A percentile compares a stretch with the other conserved stretches of the same genome.
Evolutionary conservation across 2,888 invertebrate genomes (phyloP).

Genomic region (Lydus trimaculatus): DNA sequence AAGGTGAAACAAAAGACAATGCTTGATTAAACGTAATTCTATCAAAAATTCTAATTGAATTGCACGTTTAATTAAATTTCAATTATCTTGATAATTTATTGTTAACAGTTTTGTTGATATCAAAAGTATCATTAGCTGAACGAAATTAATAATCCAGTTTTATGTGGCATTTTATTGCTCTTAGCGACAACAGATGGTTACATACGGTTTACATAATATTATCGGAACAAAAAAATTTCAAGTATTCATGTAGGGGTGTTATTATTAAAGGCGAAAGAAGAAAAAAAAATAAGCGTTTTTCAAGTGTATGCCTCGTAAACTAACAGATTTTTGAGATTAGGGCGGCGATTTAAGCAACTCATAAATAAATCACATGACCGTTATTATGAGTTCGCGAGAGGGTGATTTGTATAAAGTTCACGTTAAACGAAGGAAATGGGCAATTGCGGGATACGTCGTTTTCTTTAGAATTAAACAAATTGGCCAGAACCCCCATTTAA

Average conservation of each 20-base stretch:
- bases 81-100: neutral
- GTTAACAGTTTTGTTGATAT: neutral
- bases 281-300: slow-evolving; percentile 32
- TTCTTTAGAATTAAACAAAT: slow-evolving; percentile 34
- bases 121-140: slow-evolving; percentile 24
- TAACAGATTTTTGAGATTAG: slow-evolving; percentile 46
- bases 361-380: slow-evolving; percentile 37
- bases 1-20: no score
- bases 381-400: slow-evolving; percentile 43
- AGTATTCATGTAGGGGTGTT: slow-evolving; percentile 33
- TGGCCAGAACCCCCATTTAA: slow-evolving; percentile 29
- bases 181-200: slow-evolving; percentile 41
- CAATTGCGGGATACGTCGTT: slow-evolving; percentile 44
- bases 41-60: neutral
- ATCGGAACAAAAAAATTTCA: slow-evolving; percentile 40
- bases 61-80: neutral
- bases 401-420: slow-evolving; percentile 53
- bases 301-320: slow-evolving; percentile 41
- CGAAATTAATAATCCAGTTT: slow-evolving; percentile 45
- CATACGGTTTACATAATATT: slow-evolving; percentile 40
- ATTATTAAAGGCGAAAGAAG: slow-evolving; percentile 31
- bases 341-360: slow-evolving; percentile 31
- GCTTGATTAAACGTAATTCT: no score
- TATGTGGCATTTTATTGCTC: slow-evolving; percentile 38
- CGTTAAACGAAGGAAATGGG: slow-evolving; percentile 52